Conservation (phyloP, 2,797 vertebrate species). For the Falco columbarius region DNA sequence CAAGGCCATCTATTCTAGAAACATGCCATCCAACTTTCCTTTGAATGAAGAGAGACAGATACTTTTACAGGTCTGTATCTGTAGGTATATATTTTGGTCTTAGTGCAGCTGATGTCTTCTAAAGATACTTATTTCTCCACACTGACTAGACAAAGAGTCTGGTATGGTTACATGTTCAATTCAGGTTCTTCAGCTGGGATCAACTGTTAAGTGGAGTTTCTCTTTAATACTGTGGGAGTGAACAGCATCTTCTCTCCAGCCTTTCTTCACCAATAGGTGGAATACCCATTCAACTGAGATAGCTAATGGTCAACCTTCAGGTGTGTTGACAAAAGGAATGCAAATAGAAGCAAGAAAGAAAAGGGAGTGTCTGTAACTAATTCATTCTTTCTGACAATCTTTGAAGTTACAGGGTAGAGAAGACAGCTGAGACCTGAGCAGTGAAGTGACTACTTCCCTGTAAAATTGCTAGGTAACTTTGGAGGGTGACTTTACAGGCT, state of each 20-base stretch:
- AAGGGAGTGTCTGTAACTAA: not conserved
- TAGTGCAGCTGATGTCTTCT: not conserved
- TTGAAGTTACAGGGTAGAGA: not conserved
- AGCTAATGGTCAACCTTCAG: not conserved
- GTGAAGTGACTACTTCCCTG: not conserved
- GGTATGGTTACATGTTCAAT: rapidly evolving
- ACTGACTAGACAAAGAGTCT: not conserved
- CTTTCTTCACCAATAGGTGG: not conserved
- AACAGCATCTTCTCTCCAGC: not conserved
- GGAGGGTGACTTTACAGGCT: not conserved
- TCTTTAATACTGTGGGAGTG: not conserved
- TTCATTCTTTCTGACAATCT: not conserved
- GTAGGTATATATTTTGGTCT: not conserved
- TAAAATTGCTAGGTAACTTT: not conserved
- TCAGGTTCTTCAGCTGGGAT: not conserved
- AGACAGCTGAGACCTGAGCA: not conserved
- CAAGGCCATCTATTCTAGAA: not conserved
- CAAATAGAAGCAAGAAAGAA: not conserved
- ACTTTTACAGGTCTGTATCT: not conserved
- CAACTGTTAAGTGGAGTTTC: not conserved
- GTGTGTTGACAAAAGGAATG: not conserved
- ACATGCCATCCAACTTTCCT: not conserved
- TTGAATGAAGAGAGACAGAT: not conserved
- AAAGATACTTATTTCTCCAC: not conserved
- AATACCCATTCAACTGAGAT: not conserved